phyloP scores from a whole-genome alignment of 1,140 invertebrate species.

The Tribolium madens region DNA sequence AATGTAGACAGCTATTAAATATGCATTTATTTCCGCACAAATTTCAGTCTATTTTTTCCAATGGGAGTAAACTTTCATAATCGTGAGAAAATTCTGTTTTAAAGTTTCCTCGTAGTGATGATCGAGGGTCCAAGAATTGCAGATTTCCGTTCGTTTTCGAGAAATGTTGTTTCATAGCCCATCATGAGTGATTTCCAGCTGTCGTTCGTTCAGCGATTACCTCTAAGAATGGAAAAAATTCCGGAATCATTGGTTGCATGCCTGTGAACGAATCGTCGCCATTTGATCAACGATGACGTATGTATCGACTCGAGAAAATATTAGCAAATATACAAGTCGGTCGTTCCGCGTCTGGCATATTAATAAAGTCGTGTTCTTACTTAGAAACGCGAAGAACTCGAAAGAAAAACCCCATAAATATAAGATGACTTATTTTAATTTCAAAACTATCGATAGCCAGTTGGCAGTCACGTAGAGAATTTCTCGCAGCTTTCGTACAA shows the following conservation, averaged over 20 bases:
- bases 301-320: constrained; percentile 15
- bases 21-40: no score
- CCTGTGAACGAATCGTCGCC: constrained; percentile 4
- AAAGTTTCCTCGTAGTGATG: neutral
- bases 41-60: no score
- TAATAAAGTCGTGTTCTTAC: constrained; percentile 39
- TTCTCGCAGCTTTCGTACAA: neutral
- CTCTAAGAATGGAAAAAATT: constrained; percentile 8
- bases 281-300: constrained; percentile 32
- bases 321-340: constrained; percentile 31
- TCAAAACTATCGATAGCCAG: constrained; percentile 39
- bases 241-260: neutral
- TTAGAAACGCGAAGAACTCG: constrained; percentile 20
- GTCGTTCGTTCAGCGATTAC: neutral
- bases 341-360: constrained; percentile 23
- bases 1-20: no score
- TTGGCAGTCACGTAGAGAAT: constrained; percentile 17
- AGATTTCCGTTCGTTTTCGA: neutral
- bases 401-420: constrained; percentile 46
- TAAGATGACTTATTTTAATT: constrained; percentile 51
- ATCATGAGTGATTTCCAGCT: neutral
- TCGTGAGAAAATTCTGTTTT: no score
- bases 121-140: neutral
- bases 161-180: neutral
- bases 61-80: no score